Evolutionary conservation across 2,888 invertebrate genomes (phyloP).

Genomic region (Marronus borbonicus): DNA sequence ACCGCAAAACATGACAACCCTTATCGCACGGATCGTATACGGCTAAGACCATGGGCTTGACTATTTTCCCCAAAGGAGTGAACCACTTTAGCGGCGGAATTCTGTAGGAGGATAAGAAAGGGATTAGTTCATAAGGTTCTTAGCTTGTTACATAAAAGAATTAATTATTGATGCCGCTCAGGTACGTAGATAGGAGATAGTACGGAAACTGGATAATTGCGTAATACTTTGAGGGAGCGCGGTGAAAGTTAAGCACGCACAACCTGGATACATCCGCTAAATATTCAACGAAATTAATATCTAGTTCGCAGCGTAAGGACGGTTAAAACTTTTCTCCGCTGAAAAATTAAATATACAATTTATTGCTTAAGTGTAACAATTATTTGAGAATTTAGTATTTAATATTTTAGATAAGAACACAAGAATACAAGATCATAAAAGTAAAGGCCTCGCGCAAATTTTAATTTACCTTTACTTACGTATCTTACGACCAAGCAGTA

Average conservation of each 20-base stretch:
- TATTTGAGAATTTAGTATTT: too few relatives aligned
- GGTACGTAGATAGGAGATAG: constrained; percentile 3
- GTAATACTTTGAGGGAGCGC: not conserved
- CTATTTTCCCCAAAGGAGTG: constrained; percentile 31
- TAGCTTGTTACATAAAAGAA: constrained; percentile 37
- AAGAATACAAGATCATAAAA: too few relatives aligned
- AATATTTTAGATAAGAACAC: too few relatives aligned
- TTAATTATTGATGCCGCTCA: constrained; percentile 36
- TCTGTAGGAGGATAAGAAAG: constrained; percentile 32
- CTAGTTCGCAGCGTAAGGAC: not conserved
- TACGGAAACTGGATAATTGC: constrained; percentile 18
- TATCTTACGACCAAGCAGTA: too few relatives aligned
- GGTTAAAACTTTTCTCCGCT: too few relatives aligned
- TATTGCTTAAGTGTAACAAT: too few relatives aligned
- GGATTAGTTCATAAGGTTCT: constrained; percentile 39
- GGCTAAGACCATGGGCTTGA: not conserved
- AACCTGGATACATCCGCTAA: not conserved
- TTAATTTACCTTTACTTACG: too few relatives aligned
- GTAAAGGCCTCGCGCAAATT: too few relatives aligned
- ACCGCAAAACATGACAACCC: constrained; percentile 20
- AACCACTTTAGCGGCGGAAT: constrained; percentile 19
- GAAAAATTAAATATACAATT: too few relatives aligned
- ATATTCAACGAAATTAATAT: constrained; percentile 10
- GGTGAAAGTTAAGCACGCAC: not conserved
- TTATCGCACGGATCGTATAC: constrained; percentile 4